These are phyloP conservation scores for Oreotrochilus melanogaster DNA, from an alignment of 2,113 vertebrate genomes.

Conservation along the genomic window DNA sequence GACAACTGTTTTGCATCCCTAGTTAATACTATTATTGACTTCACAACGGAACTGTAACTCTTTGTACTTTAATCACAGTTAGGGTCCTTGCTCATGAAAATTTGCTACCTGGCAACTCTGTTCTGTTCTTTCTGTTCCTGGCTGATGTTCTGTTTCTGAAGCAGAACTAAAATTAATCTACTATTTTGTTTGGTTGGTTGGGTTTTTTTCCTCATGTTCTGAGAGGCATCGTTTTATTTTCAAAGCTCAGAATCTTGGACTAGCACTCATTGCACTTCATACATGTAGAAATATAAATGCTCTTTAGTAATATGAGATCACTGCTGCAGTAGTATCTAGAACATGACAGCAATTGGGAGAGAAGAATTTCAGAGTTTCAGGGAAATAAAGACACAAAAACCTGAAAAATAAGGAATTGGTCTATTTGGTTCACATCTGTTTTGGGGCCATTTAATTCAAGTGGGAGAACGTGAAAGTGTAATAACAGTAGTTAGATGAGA, in stretches of 20 bases:
- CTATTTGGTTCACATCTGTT: background rate
- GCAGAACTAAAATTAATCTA: background rate
- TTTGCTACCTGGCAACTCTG: background rate
- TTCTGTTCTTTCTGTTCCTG: background rate
- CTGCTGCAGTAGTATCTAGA: background rate
- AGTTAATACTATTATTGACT: background rate
- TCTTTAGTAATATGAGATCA: background rate
- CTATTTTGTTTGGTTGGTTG: fast-evolving
- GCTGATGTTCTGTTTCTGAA: background rate
- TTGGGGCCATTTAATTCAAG: background rate
- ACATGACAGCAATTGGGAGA: background rate
- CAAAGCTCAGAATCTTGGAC: background rate
- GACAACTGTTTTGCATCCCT: background rate
- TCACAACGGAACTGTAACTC: background rate
- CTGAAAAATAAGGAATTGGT: background rate
- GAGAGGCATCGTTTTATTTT: background rate
- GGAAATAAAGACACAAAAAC: background rate
- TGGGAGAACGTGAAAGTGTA: background rate
- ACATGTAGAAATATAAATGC: background rate
- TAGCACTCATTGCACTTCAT: background rate
- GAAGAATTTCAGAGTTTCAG: background rate
- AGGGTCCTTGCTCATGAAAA: background rate
- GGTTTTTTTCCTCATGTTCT: background rate
- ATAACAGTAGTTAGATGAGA: background rate
- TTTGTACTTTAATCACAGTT: background rate